A percentile compares a stretch with the other conserved stretches of the same genome.
Evolutionary conservation across 2,113 vertebrate species (phyloP).

Genomic region (Amblyopsis rosae): DNA sequence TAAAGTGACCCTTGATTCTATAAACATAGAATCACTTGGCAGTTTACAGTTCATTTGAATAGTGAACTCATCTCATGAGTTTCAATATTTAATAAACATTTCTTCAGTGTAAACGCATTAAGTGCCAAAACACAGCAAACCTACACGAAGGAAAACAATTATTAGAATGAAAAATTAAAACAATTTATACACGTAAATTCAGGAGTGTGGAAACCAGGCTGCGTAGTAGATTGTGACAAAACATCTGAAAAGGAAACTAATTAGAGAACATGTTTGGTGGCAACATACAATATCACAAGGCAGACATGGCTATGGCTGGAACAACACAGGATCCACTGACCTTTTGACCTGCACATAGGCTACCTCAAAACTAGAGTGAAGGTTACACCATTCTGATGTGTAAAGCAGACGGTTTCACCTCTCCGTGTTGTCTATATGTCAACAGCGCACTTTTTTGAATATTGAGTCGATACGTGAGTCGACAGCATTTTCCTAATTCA

Average conservation of each 20-base stretch:
- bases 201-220: neutral
- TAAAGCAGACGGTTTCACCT: no score
- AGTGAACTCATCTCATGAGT: neutral
- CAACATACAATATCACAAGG: no score
- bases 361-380: slow-evolving; percentile 1
- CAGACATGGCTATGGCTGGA: no score
- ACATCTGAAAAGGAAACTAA: neutral
- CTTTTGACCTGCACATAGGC: neutral
- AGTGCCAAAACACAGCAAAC: slow-evolving; percentile 43
- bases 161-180: no score
- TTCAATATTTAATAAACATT: neutral
- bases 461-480: slow-evolving; percentile 23
- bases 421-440: no score
- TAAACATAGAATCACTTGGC: slow-evolving; percentile 21
- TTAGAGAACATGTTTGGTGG: no score
- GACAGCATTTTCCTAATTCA: slow-evolving; percentile 7
- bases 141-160: slow-evolving; percentile 17
- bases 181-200: no score
- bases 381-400: no score
- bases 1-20: slow-evolving; percentile 20
- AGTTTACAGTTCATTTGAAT: neutral
- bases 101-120: slow-evolving; percentile 14
- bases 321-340: neutral
- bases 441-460: no score
- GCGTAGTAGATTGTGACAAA: slow-evolving; percentile 5